Evolutionary conservation across 2,113 vertebrate species (phyloP).

Genomic region (Tragulus kanchil): DNA sequence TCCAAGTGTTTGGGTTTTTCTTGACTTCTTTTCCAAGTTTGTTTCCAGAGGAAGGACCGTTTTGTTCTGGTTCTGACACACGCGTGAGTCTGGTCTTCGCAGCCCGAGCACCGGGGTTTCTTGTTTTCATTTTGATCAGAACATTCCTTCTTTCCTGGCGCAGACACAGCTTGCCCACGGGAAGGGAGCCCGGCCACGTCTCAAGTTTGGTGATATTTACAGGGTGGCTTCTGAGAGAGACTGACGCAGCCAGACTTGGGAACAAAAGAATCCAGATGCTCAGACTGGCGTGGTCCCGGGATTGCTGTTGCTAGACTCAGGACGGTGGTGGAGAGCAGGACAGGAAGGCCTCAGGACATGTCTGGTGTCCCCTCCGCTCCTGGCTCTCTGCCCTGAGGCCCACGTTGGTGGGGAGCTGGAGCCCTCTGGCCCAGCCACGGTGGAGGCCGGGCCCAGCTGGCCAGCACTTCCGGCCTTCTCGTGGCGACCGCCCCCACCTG

Average conservation of each 20-base stretch:
- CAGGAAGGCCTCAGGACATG: neutral
- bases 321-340: accelerated
- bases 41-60: slow-evolving; percentile 75
- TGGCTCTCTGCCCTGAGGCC: neutral
- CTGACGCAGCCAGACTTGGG: neutral
- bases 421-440: neutral
- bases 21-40: slow-evolving; percentile 61
- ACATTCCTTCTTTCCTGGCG: slow-evolving; percentile 89
- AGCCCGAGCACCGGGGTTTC: slow-evolving; percentile 64
- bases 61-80: slow-evolving; percentile 44
- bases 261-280: neutral
- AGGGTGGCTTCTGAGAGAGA: slow-evolving; percentile 47
- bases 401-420: neutral
- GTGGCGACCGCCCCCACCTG: neutral
- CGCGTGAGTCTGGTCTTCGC: slow-evolving; percentile 68
- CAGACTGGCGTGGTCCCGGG: neutral
- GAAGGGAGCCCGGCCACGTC: slow-evolving; percentile 32
- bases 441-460: neutral
- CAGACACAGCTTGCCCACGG: accelerated
- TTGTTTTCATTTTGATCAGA: slow-evolving; percentile 72
- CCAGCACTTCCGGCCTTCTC: neutral
- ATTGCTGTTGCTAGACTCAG: neutral
- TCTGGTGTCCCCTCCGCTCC: neutral
- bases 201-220: neutral
- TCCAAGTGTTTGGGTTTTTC: slow-evolving; percentile 62